These are phyloP conservation scores for Drosophila mauritiana DNA, from an alignment of 1,140 invertebrate genomes.

Conservation along the genomic window DNA sequence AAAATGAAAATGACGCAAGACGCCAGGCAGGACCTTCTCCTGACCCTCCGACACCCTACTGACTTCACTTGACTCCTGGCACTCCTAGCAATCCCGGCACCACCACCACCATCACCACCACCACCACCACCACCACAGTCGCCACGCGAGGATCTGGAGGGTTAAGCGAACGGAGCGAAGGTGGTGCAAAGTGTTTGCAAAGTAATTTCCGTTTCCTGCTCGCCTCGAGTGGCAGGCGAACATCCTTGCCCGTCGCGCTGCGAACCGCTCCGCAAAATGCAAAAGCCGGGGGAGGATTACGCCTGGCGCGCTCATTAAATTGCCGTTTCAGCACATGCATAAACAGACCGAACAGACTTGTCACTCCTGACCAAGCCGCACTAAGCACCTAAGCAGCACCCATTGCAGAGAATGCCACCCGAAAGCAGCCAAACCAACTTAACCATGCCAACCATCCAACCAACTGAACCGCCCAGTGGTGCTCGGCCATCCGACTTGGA, in stretches of 20 bases:
- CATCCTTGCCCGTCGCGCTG: conserved; percentile 4
- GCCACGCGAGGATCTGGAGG: conserved; percentile 42
- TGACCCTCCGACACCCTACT: neutral
- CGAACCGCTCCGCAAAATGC: conserved; percentile 2
- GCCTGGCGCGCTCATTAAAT: conserved; percentile 61
- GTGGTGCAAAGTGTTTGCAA: conserved; percentile 79
- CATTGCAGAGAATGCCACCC: neutral
- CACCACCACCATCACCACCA: conserved; percentile 14
- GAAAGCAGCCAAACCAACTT: neutral
- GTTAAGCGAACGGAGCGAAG: conserved; percentile 31
- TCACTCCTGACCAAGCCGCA: conserved; percentile 49
- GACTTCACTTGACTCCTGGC: conserved; percentile 65
- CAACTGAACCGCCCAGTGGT: neutral
- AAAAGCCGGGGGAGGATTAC: conserved; percentile 1
- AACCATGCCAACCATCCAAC: neutral
- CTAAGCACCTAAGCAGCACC: conserved; percentile 19
- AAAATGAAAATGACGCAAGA: conserved; percentile 75
- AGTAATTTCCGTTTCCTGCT: conserved; percentile 83
- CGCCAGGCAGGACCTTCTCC: conserved; percentile 31
- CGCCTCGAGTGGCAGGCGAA: conserved; percentile 66
- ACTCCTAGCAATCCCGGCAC: too few relatives aligned
- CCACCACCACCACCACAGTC: conserved; percentile 40
- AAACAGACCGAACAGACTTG: conserved; percentile 53
- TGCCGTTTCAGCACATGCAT: conserved; percentile 62
- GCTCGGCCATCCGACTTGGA: conserved; percentile 33